A percentile compares a stretch with the other conserved stretches of the same genome.
Evolutionary conservation across 2,113 vertebrate species (phyloP).

Genomic region (Elanus axillaris): DNA sequence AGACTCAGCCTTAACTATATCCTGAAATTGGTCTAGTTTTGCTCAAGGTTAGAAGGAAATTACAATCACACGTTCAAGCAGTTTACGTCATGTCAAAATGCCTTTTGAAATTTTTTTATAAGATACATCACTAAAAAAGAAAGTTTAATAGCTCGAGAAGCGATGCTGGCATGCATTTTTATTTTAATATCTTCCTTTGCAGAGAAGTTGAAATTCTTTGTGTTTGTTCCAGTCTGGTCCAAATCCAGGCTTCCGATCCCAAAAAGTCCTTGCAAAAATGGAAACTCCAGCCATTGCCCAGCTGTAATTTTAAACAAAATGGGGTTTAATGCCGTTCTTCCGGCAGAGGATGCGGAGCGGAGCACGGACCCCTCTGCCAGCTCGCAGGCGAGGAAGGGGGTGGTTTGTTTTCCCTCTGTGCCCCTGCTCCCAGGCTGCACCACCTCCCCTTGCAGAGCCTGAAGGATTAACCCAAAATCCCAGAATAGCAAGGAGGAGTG

Average conservation of each 20-base stretch:
- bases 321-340: not conserved
- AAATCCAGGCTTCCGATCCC: not conserved
- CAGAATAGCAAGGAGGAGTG: not conserved
- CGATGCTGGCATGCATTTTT: not conserved
- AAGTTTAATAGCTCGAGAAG: not conserved
- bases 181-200: not conserved
- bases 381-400: accelerated
- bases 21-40: not conserved
- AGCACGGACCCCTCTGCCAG: not conserved
- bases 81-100: not conserved
- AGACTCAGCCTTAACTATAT: not conserved
- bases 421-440: not conserved
- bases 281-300: not conserved
- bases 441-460: not conserved
- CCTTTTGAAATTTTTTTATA: not conserved
- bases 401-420: not conserved
- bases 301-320: not conserved
- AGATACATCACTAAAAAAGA: not conserved
- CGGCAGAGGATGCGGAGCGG: accelerated
- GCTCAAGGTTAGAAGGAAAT: not conserved
- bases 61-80: not conserved
- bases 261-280: not conserved
- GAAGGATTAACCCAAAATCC: not conserved
- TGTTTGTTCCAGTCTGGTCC: not conserved
- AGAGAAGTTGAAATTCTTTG: not conserved